Evolutionary conservation across 2,888 invertebrate species (phyloP).

Genomic region (Allolobophora icterica): DNA sequence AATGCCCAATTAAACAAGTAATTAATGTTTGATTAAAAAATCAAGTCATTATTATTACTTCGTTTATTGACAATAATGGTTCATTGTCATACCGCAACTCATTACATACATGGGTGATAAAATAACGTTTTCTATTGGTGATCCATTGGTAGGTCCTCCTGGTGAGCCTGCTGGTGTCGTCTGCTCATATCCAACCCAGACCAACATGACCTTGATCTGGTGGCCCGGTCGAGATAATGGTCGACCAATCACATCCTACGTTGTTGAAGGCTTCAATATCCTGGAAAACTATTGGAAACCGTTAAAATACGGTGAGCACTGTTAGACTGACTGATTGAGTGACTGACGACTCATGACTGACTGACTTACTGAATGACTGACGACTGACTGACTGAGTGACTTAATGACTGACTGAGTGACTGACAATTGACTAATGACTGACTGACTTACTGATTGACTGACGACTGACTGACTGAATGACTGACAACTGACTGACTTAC

Average conservation of each 20-base stretch:
- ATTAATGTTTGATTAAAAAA: background rate
- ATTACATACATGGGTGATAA: no score
- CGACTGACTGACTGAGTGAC: no score
- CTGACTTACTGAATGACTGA: background rate
- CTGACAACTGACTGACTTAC: no score
- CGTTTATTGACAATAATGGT: no score
- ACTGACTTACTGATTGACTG: no score
- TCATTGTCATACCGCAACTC: no score
- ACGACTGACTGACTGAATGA: no score
- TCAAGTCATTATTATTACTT: background rate
- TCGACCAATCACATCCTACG: slow-evolving; percentile 51
- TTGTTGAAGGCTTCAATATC: slow-evolving; percentile 52
- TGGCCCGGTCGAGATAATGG: slow-evolving; percentile 52
- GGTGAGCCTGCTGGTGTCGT: slow-evolving; percentile 54
- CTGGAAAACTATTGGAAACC: slow-evolving; percentile 50
- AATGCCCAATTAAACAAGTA: no score
- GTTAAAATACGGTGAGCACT: slow-evolving; percentile 48
- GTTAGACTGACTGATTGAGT: background rate
- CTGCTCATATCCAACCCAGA: slow-evolving; percentile 45
- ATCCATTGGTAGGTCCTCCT: slow-evolving; percentile 53
- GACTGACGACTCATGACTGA: background rate
- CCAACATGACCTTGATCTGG: slow-evolving; percentile 53
- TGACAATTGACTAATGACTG: no score
- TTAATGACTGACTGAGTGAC: no score
- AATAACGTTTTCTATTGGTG: no score